phyloP scores from a whole-genome alignment of 2,113 vertebrate species.

The Eurypyga helias region DNA sequence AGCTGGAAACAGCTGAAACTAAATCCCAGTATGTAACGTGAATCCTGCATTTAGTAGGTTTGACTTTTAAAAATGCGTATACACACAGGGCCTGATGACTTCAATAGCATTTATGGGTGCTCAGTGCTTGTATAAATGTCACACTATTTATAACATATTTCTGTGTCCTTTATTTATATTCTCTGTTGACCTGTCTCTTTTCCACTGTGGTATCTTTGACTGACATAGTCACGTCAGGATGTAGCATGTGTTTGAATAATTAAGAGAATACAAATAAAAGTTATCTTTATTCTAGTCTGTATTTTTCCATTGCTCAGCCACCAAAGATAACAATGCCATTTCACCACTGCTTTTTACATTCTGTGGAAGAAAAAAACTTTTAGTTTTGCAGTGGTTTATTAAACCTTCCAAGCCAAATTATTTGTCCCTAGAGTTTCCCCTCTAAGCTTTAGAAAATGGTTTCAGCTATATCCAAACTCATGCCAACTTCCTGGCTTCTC shows the following conservation, averaged over 20 bases:
- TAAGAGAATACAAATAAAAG: conserved; percentile 34
- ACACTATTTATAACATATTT: conserved; percentile 69
- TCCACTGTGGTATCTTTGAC: conserved; percentile 31
- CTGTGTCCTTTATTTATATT: conserved; percentile 46
- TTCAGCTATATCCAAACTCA: conserved; percentile 48
- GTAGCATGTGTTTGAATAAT: conserved; percentile 46
- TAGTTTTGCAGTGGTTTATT: not conserved
- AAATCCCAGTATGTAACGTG: conserved; percentile 26
- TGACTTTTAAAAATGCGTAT: conserved; percentile 43
- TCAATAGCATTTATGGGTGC: conserved; percentile 69
- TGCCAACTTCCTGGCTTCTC: conserved; percentile 41
- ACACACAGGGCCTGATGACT: conserved; percentile 51
- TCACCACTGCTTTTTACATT: conserved; percentile 11
- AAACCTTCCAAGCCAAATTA: not conserved
- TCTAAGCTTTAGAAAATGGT: conserved; percentile 63
- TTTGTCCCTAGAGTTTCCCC: not conserved
- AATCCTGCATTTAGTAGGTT: not conserved
- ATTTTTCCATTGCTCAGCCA: conserved; percentile 43
- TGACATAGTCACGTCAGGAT: conserved; percentile 24
- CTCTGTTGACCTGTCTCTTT: conserved; percentile 56
- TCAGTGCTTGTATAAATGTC: conserved; percentile 62
- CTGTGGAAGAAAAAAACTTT: not conserved
- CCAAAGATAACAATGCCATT: not conserved
- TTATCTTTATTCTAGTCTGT: conserved; percentile 54
- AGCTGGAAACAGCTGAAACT: conserved; percentile 45